Conservation (phyloP, 2,113 vertebrate species). For the Aleadryas rufinucha region DNA sequence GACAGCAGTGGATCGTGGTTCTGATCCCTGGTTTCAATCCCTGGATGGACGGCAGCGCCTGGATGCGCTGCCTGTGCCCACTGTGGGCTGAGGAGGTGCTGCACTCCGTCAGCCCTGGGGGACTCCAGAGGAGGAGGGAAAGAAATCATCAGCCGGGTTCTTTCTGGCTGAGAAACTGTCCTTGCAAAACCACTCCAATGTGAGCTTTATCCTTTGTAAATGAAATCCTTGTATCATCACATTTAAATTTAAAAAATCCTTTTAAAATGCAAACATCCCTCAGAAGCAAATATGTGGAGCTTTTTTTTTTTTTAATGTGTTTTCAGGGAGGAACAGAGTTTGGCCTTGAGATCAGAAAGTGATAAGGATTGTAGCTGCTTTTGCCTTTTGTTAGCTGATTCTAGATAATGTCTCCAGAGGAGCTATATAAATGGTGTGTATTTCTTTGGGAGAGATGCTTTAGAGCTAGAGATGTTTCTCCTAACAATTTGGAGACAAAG, state of each 20-base stretch:
- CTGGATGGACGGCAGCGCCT: rapidly evolving
- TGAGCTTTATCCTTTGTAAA: background rate
- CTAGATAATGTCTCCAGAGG: background rate
- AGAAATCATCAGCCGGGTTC: background rate
- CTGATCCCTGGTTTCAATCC: background rate
- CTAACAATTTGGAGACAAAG: background rate
- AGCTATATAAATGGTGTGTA: background rate
- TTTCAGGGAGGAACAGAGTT: background rate
- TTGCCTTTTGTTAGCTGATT: background rate
- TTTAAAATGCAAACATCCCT: background rate
- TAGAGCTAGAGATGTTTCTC: background rate
- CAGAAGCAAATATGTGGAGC: background rate
- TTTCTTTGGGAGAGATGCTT: background rate
- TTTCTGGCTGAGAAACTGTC: background rate
- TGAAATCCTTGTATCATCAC: rapidly evolving
- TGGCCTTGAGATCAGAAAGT: background rate
- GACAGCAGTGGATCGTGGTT: rapidly evolving
- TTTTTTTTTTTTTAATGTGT: background rate
- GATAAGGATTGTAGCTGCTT: background rate
- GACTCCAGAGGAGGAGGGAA: background rate
- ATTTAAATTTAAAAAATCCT: background rate
- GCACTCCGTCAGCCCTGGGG: rapidly evolving
- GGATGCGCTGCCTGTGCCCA: rapidly evolving
- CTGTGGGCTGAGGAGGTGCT: rapidly evolving
- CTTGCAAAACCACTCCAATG: background rate